A percentile compares a stretch with the other conserved stretches of the same genome.
phyloP scores from a whole-genome alignment of 2,113 vertebrate genomes.

The Atherinomorus stipes region DNA sequence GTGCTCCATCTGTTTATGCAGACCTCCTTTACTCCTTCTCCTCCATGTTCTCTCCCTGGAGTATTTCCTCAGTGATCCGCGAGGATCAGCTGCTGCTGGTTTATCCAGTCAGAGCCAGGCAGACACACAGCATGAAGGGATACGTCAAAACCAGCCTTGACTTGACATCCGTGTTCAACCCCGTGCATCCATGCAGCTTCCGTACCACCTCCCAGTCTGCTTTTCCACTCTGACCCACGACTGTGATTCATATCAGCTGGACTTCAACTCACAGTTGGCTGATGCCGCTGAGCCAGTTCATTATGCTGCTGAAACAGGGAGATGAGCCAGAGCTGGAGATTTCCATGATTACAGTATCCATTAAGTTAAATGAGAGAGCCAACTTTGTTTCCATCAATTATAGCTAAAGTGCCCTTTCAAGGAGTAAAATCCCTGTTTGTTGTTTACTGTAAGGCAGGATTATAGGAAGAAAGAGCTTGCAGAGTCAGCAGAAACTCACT shows the following conservation, averaged over 20 bases:
- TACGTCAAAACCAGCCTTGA: constrained; percentile 51
- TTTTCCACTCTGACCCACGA: constrained; percentile 59
- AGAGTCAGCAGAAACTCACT: constrained; percentile 23
- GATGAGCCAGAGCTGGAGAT: background rate
- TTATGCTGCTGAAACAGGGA: background rate
- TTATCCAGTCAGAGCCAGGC: constrained; percentile 6
- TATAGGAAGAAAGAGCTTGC: background rate
- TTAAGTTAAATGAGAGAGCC: background rate
- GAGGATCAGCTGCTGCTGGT: constrained; percentile 10
- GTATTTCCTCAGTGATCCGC: constrained; percentile 9
- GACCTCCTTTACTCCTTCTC: constrained; percentile 20
- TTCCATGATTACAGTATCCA: background rate
- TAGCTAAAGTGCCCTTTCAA: background rate
- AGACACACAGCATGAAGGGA: constrained; percentile 47
- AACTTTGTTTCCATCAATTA: background rate
- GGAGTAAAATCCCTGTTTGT: background rate
- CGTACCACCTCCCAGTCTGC: constrained; percentile 53
- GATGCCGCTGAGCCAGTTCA: background rate
- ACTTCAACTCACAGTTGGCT: constrained; percentile 38
- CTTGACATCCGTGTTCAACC: constrained; percentile 55
- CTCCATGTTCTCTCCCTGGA: background rate
- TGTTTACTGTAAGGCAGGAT: background rate
- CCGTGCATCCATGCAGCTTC: constrained; percentile 42
- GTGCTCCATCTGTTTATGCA: constrained; percentile 43
- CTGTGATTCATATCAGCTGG: constrained; percentile 71